These are phyloP conservation scores for Crotalus adamanteus DNA, from an alignment of 2,797 vertebrate genomes.

Conservation along the genomic window DNA sequence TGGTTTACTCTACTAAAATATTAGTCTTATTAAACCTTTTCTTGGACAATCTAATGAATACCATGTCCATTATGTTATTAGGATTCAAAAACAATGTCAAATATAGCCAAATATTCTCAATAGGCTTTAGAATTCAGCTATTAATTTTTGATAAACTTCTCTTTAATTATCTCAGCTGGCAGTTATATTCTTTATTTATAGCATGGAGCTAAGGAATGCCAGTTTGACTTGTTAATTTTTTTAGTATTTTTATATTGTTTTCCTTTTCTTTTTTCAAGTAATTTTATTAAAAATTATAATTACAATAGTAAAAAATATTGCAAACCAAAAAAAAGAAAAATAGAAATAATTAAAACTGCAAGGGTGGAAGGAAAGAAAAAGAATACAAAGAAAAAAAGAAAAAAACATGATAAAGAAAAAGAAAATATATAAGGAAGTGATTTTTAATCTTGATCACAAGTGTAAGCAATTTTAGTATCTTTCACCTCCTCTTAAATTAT, in stretches of 20 bases:
- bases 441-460: not conserved
- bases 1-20: not conserved
- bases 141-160: not conserved
- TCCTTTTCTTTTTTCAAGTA: not conserved
- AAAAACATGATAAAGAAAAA: not conserved
- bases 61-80: not conserved
- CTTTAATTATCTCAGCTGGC: not conserved
- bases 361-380: not conserved
- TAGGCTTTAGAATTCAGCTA: not conserved
- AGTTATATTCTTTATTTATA: not conserved
- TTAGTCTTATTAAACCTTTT: not conserved
- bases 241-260: not conserved
- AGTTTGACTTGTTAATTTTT: not conserved
- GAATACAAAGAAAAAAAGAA: not conserved
- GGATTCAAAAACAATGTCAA: not conserved
- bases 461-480: not conserved
- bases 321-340: not conserved
- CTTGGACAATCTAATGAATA: not conserved
- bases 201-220: not conserved
- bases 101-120: not conserved
- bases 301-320: not conserved
- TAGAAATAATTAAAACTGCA: not conserved
- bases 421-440: not conserved
- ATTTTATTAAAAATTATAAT: not conserved
- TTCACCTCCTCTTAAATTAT: not conserved